phyloP scores from a whole-genome alignment of 2,113 vertebrate genomes.

The Heteronetta atricapilla region DNA sequence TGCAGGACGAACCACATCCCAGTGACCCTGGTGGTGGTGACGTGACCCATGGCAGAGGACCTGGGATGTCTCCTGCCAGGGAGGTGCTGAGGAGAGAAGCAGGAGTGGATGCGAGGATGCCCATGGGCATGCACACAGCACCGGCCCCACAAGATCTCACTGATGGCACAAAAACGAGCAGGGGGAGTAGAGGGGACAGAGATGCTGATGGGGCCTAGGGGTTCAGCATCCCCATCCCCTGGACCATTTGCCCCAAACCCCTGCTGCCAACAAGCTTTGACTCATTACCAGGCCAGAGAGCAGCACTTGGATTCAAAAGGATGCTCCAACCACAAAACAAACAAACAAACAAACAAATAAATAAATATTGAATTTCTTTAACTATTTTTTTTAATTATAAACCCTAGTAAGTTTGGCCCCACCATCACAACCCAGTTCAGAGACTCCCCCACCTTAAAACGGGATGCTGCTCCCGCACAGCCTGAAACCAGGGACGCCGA shows the following conservation, averaged over 20 bases:
- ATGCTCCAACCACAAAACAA: neutral
- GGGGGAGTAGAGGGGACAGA: neutral
- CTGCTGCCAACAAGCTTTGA: neutral
- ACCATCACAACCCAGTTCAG: neutral
- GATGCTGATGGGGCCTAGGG: neutral
- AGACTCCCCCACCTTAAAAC: neutral
- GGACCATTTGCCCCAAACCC: neutral
- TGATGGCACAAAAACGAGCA: rapidly evolving
- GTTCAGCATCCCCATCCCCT: constrained; percentile 3
- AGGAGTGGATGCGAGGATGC: neutral
- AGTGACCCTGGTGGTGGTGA: rapidly evolving
- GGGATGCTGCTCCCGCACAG: neutral
- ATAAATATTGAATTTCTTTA: too few relatives aligned
- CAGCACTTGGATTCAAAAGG: constrained; percentile 15
- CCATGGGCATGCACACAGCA: rapidly evolving
- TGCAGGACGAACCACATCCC: neutral
- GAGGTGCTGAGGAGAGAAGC: neutral
- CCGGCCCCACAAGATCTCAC: rapidly evolving
- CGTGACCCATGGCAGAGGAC: rapidly evolving
- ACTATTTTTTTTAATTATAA: neutral
- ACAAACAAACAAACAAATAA: too few relatives aligned
- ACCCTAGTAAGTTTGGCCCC: neutral
- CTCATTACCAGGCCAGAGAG: neutral
- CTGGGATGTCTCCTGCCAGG: rapidly evolving
- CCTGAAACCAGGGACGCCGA: constrained; percentile 68